Conservation (phyloP, 2,888 invertebrate genomes). For the Leptinotarsa peninsularis region DNA sequence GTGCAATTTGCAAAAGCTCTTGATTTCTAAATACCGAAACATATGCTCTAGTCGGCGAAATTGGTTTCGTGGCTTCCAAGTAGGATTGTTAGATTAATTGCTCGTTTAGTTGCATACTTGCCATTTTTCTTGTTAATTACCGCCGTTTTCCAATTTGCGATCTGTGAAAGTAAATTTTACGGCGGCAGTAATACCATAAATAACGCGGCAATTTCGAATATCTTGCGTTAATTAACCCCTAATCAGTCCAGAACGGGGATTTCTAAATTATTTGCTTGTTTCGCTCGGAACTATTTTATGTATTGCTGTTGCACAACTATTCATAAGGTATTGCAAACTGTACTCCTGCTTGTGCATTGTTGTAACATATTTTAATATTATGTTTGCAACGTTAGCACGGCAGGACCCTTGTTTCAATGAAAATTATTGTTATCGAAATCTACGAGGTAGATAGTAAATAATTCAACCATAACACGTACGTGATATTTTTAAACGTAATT, state of each 20-base stretch:
- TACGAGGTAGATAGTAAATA: background rate
- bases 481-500: too few relatives aligned
- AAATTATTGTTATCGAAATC: background rate
- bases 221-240: slow-evolving; percentile 23
- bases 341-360: background rate
- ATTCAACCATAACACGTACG: background rate
- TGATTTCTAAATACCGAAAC: slow-evolving; percentile 6
- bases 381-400: background rate
- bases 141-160: slow-evolving; percentile 16
- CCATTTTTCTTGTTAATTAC: slow-evolving; percentile 31
- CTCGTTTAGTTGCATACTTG: slow-evolving; percentile 27
- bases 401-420: background rate
- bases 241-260: slow-evolving; percentile 1
- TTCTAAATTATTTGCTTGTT: background rate
- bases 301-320: slow-evolving; percentile 24
- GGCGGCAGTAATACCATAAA: slow-evolving; percentile 28
- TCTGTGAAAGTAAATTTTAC: slow-evolving; percentile 37
- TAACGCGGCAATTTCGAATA: slow-evolving; percentile 21
- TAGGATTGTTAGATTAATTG: slow-evolving; percentile 32
- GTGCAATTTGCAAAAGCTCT: slow-evolving; percentile 33
- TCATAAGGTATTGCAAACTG: slow-evolving; percentile 4
- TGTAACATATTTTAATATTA: background rate
- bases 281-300: background rate
- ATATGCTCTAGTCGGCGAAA: slow-evolving; percentile 30
- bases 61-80: slow-evolving; percentile 33